A percentile compares a stretch with the other conserved stretches of the same genome.
Evolutionary conservation across 1,140 invertebrate genomes (phyloP).

Genomic region (Marisa cornuarietis): DNA sequence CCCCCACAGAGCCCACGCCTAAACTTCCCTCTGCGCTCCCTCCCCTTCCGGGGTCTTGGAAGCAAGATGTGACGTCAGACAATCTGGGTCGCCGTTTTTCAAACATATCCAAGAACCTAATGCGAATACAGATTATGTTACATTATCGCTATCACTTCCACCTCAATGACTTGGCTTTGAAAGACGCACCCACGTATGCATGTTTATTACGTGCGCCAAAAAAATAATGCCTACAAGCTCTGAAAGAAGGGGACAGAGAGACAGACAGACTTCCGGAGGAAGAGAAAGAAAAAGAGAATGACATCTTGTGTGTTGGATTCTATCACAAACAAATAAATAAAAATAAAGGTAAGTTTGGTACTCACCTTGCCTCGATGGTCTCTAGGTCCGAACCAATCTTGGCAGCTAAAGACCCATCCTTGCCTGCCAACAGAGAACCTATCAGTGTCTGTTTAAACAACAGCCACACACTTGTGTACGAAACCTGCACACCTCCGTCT

Average conservation of each 20-base stretch:
- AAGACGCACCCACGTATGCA: too few species aligned
- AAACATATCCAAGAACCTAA: too few species aligned
- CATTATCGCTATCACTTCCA: too few species aligned
- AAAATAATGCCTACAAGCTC: too few species aligned
- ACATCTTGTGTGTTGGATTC: neutral
- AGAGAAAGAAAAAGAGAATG: neutral
- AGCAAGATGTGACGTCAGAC: too few species aligned
- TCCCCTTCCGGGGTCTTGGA: too few species aligned
- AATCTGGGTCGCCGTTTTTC: too few species aligned
- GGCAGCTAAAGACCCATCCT: conserved; percentile 23
- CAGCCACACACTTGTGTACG: neutral
- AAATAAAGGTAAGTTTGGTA: neutral
- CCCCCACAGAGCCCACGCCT: too few species aligned
- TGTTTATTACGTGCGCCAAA: too few species aligned
- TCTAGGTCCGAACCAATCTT: conserved; percentile 27
- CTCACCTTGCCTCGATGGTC: conserved; percentile 30
- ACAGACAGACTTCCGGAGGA: neutral
- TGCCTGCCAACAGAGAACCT: conserved; percentile 12
- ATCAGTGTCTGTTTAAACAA: conserved; percentile 12
- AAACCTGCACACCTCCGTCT: neutral
- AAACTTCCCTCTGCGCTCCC: too few species aligned
- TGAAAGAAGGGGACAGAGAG: neutral
- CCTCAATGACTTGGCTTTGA: too few species aligned
- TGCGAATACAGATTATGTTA: too few species aligned
- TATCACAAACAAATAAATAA: neutral